phyloP scores from a whole-genome alignment of 2,797 vertebrate genomes.

The Parauchenoglanis ngamensis region DNA sequence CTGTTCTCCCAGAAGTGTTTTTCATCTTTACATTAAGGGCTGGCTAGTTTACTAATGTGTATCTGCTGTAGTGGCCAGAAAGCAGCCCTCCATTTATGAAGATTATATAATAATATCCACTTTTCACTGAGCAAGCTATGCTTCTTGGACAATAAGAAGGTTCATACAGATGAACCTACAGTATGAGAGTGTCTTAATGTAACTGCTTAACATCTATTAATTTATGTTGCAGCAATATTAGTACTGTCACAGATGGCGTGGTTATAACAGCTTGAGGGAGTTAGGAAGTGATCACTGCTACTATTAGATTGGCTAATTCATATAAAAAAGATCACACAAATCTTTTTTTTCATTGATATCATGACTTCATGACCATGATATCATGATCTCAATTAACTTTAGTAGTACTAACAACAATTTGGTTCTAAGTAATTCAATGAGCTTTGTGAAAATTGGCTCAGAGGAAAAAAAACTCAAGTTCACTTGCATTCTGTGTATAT shows the following conservation, averaged over 20 bases:
- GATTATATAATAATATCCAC: constrained; percentile 34
- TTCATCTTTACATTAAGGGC: constrained; percentile 50
- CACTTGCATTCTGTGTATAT: background rate
- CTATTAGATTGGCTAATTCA: background rate
- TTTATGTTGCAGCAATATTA: background rate
- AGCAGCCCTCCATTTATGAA: constrained; percentile 19
- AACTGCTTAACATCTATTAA: background rate
- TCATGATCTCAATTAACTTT: background rate
- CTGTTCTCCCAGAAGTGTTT: constrained; percentile 62
- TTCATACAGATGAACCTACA: background rate
- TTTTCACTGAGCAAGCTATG: background rate
- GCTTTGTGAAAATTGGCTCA: background rate
- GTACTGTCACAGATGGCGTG: background rate
- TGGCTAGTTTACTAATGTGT: constrained; percentile 42
- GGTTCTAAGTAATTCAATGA: background rate
- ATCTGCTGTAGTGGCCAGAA: constrained; percentile 32
- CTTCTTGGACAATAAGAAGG: background rate
- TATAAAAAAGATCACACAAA: too few species aligned
- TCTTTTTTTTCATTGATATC: background rate
- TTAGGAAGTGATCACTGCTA: background rate
- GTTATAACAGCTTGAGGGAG: background rate
- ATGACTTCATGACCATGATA: background rate
- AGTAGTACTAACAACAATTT: background rate
- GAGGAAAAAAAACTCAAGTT: background rate
- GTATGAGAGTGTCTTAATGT: background rate